Base-by-base conservation (phyloP, 2,797 vertebrate species). In the Phylloscopus collybita region DNA sequence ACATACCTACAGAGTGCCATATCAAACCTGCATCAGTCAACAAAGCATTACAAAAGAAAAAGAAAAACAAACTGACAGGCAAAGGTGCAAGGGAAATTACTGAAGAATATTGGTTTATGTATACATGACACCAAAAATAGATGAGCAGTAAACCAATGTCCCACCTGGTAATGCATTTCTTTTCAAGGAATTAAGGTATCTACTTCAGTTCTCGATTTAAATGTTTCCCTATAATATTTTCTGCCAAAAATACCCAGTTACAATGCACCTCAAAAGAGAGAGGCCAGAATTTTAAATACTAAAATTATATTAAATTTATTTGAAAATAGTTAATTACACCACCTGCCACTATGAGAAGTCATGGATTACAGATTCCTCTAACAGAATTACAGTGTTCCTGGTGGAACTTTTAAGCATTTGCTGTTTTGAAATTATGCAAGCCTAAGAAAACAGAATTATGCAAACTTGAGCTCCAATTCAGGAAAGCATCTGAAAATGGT, bases 91-190 rank as follows among this genome's bases (percentile, higher is more conserved):
- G 80, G 65, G 27, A 81, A 86, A 65, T 73, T 88, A 95, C 36
- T 80, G 65, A 93, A 87, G 62, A 80, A 22, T 78, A 86, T 3
- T 65, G 71, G 73, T 80, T 95, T 95, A 96, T 83, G 74, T 82
- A 96, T 76, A 92, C 53, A 94, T 71, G 88, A 96, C 89, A 96
- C 49, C 65, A 57, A 81, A 89, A 93, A 93, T 25, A 91, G 81
- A 97, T 91, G 95, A 91, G 80, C 62, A 88, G 69, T 78, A 95
- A 94, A 91, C 76, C 73, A 93, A 80, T 22, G 92, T 95, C 92
- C 94, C 95, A 86, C 62, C 73, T 88, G 92, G 94, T 96, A 97
- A 96, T 97, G 94, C 93, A 96, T 96, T 96, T 96, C 85, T 95
- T 89, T 94, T 85, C 40, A 74, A 13, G 74, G 32, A 60, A 93